phyloP scores from a whole-genome alignment of 1,140 invertebrate species.

The Mactra quadrangularis region DNA sequence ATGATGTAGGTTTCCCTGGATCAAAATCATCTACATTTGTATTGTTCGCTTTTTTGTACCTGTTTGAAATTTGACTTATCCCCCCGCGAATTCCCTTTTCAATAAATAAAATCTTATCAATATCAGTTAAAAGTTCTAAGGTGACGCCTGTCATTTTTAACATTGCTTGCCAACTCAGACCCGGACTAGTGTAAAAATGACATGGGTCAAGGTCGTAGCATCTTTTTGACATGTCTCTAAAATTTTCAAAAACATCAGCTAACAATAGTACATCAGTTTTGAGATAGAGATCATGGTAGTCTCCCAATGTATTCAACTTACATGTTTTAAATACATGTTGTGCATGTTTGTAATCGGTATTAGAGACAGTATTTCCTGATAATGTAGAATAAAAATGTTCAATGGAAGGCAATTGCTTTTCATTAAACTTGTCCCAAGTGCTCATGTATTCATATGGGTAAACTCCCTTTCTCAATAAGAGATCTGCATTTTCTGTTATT shows the following conservation, averaged over 20 bases:
- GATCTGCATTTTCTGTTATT: slow-evolving; percentile 5
- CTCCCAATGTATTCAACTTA: slow-evolving; percentile 23
- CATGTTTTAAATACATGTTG: slow-evolving; percentile 44
- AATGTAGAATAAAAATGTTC: slow-evolving; percentile 43
- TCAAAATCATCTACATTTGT: too few species aligned
- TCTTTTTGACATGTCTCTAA: slow-evolving; percentile 29
- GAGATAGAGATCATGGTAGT: slow-evolving; percentile 62
- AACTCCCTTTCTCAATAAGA: slow-evolving; percentile 52
- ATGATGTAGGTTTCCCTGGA: too few species aligned
- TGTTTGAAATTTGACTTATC: slow-evolving; percentile 32
- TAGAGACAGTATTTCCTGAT: slow-evolving; percentile 21
- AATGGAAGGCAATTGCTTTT: slow-evolving; percentile 14
- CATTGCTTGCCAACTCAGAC: slow-evolving; percentile 66
- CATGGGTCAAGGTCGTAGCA: slow-evolving; percentile 49
- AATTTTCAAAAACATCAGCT: slow-evolving; percentile 61
- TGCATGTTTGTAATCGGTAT: slow-evolving; percentile 59
- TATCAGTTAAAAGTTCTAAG: slow-evolving; percentile 59
- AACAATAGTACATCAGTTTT: slow-evolving; percentile 62
- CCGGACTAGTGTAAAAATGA: slow-evolving; percentile 65
- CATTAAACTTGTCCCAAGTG: slow-evolving; percentile 40
- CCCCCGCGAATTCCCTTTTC: slow-evolving; percentile 58
- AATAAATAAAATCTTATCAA: slow-evolving; percentile 49
- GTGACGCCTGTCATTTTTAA: slow-evolving; percentile 69
- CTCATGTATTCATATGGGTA: slow-evolving; percentile 60
- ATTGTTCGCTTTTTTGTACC: slow-evolving; percentile 40